Base-by-base conservation (phyloP, 2,888 invertebrate species). In the Pomacea canaliculata region DNA sequence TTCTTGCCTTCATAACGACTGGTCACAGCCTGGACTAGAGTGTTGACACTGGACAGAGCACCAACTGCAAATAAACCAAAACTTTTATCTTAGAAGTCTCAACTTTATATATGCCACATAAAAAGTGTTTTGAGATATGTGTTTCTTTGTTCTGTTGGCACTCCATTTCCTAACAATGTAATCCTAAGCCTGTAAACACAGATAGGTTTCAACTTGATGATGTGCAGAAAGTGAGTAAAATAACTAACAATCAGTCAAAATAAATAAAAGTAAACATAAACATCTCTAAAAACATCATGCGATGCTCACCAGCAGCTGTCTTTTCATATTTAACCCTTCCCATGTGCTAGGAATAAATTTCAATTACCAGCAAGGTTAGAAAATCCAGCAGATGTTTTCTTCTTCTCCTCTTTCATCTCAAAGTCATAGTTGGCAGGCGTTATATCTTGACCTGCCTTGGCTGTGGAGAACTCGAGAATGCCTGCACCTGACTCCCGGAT, bases 371-470 rank as follows among this genome's bases (percentile, higher is more conserved):
- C 86, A 60, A 88, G 80, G 66, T 86, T 84, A 49, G 87, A 83
- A 70, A 88, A 83, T 27, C 88, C 87, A 49, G 84, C 74, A 56
- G 83, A 77, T n/a, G 82, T 78, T 75, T 82, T 77, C 72, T 85
- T 86, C 70, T 84, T 83, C 23, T 82, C 82, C 59, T 87, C 85
- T 69, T 84, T 83, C 37, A 80, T 78, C 75, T 85, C 85, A 76
- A 86, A 84, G 67, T 95, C 94, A 84, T 95, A 93, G 91, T 96
- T 96, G 81, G 96, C 93, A 0, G 96, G 96, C 2, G 96, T 96
- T 76, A 96, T 95, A 88, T 96, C 96, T 87, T 94, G 94, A 0
- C 96, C 96, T 0, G 96, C 96, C 89, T 96, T 96, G 81, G 95
- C 95, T 0, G 96, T 95, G 48, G 95, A 94, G 91, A 96, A 96